Conservation (phyloP, 2,888 invertebrate species). For the Trissolcus brochymenae region DNA sequence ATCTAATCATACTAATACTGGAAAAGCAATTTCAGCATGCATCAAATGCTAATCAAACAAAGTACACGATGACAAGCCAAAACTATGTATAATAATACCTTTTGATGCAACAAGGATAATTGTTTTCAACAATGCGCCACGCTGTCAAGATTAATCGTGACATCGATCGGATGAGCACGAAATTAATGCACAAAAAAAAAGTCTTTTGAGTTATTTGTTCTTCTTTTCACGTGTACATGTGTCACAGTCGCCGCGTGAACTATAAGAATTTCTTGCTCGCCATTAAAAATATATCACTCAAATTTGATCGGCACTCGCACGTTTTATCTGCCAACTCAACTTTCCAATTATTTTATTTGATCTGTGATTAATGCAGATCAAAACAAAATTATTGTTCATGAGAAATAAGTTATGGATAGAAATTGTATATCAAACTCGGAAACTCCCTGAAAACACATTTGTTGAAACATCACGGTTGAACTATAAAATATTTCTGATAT, state of each 20-base stretch:
- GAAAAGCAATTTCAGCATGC: constrained; percentile 52
- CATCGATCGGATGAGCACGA: constrained; percentile 24
- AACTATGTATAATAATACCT: constrained; percentile 51
- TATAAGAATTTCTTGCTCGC: too few relatives aligned
- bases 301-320: too few relatives aligned
- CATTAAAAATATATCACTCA: too few relatives aligned
- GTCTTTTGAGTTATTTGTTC: too few relatives aligned
- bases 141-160: constrained; percentile 43
- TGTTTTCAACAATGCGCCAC: constrained; percentile 50
- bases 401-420: too few relatives aligned
- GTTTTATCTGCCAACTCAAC: too few relatives aligned
- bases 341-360: constrained; percentile 4
- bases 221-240: too few relatives aligned
- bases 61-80: constrained; percentile 56
- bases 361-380: constrained; percentile 24
- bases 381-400: not conserved
- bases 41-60: constrained; percentile 54
- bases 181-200: constrained; percentile 2
- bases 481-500: too few relatives aligned
- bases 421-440: too few relatives aligned
- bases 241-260: too few relatives aligned
- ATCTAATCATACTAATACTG: constrained; percentile 57
- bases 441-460: too few relatives aligned
- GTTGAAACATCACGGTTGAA: too few relatives aligned
- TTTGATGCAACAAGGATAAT: constrained; percentile 49